These are phyloP conservation scores for Asobara japonica DNA, from an alignment of 1,140 invertebrate genomes.

Conservation along the genomic window DNA sequence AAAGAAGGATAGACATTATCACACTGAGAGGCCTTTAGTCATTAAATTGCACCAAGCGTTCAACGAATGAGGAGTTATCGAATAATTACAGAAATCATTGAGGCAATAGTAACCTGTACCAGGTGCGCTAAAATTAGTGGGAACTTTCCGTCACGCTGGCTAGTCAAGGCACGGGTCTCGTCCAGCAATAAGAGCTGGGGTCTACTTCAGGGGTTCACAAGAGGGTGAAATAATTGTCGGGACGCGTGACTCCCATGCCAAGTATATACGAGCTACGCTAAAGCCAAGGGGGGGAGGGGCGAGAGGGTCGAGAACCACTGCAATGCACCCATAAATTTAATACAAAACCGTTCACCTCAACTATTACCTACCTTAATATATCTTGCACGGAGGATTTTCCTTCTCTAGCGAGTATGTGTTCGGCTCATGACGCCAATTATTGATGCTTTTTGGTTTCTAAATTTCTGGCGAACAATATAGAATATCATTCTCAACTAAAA, in stretches of 20 bases:
- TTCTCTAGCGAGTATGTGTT: neutral
- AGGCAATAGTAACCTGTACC: constrained; percentile 36
- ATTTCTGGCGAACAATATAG: too few relatives aligned
- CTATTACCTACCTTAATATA: neutral
- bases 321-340: constrained; percentile 60
- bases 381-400: neutral
- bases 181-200: neutral
- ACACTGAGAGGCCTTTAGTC: neutral
- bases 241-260: constrained; percentile 57
- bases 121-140: constrained; percentile 47
- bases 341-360: constrained; percentile 44
- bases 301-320: constrained; percentile 44
- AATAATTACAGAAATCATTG: constrained; percentile 43
- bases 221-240: constrained; percentile 58
- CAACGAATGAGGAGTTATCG: constrained; percentile 36
- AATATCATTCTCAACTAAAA: too few relatives aligned
- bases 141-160: constrained; percentile 6
- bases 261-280: constrained; percentile 31
- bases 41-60: neutral
- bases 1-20: too few relatives aligned
- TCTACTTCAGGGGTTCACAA: constrained; percentile 26
- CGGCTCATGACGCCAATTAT: neutral
- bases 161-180: constrained; percentile 17
- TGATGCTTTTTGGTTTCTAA: too few relatives aligned
- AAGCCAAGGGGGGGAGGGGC: neutral